Conservation (phyloP, 2,888 invertebrate genomes). For the Epirrhoe tristata region DNA sequence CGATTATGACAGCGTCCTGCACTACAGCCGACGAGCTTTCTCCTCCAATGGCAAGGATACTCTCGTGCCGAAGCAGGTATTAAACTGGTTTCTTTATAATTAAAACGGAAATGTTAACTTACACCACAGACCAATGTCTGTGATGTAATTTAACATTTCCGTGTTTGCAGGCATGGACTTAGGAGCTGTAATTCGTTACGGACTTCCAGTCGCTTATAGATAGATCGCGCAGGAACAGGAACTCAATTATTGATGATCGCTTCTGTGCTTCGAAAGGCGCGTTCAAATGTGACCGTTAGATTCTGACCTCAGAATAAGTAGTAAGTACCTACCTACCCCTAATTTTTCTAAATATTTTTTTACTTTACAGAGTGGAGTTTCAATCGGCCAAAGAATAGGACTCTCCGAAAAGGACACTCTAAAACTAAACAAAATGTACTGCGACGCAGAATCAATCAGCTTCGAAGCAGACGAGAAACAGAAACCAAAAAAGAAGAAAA, state of each 20-base stretch:
- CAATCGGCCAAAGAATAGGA: conserved; percentile 85
- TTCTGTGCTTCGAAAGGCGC: no score
- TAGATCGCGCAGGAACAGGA: no score
- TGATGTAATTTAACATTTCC: no score
- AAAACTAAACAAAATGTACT: conserved; percentile 87
- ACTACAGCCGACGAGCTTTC: conserved; percentile 89
- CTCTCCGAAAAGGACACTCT: conserved; percentile 84
- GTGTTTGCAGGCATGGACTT: no score
- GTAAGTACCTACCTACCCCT: no score
- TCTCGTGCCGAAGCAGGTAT: conserved; percentile 86
- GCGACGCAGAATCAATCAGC: conserved; percentile 67
- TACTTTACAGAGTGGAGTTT: conserved; percentile 64
- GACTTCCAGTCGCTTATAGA: no score
- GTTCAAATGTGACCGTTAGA: no score
- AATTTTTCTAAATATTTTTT: neutral
- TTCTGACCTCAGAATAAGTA: no score
- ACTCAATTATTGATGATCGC: no score
- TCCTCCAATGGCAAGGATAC: conserved; percentile 88
- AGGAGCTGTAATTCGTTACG: no score
- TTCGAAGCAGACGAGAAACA: conserved; percentile 57
- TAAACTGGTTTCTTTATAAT: conserved; percentile 3
- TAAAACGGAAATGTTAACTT: neutral
- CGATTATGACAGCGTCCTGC: conserved; percentile 91
- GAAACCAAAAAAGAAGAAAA: conserved; percentile 62
- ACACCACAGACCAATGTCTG: neutral